Evolutionary conservation across 2,888 invertebrate genomes (phyloP), one percentile per base, ranked within the genome.

Genomic region (Nemotelus nigrinus): DNA sequence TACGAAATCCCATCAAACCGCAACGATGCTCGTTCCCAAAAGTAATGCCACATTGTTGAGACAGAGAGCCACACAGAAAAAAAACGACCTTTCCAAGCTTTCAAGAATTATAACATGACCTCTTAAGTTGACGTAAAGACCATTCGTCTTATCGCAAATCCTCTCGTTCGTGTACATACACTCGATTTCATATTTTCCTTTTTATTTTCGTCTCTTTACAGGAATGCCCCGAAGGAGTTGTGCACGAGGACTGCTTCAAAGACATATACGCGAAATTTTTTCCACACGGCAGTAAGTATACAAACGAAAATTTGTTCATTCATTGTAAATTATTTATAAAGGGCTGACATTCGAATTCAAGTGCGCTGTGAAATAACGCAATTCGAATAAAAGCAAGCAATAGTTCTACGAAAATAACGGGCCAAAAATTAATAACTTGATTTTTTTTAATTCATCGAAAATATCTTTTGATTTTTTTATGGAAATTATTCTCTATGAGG

Each of bases 201-300:
- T 45, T 72, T 72, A 75, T 39, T 50, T 78, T 57, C 68, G 79
- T 79, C 80, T 78, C 77, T 78, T 92, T 91, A n/a, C 91, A 97
- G 97, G 96, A 97, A 88, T 97, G 97, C 88, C 97, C 98, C 4
- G 96, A 97, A 85, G 98, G 98, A 65, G 94, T 98, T 78, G 98
- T 98, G 67, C 96, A 96, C 84, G 98, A 98, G 88, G 98, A 98
- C 85, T 95, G 96, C 81, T 98, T 98, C 89, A 98, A 98, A 88
- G 97, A 97, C 85, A 98, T 98, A 84, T 98, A 98, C 88, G 96
- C 97, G 82, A 98, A 98, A 88, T 98, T 98, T 90, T 98, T 98
- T 88, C 98, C 98, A 58, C 97, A 98, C 86, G 98, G 98, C 90
- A 97, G 98, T 98, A 90, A 94, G 96, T 94, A 70, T 3, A 67